Evolutionary conservation across 2,888 invertebrate species (phyloP).

Genomic region (Drosophila putrida): DNA sequence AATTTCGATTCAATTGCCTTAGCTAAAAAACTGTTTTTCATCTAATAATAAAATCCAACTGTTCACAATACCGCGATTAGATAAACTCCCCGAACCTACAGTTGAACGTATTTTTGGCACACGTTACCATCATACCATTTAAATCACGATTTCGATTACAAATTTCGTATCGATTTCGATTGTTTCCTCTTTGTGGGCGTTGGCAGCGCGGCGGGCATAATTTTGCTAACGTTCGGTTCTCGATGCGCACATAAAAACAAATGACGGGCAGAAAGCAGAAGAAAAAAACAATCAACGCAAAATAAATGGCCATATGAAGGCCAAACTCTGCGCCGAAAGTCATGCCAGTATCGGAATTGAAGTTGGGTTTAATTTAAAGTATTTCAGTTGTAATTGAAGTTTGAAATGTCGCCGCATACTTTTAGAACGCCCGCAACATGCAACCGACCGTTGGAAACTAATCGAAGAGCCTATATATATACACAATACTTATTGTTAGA

Average conservation of each 20-base stretch:
- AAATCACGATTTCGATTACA: conserved; percentile 32
- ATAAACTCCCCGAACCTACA: conserved; percentile 40
- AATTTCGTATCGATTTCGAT: conserved; percentile 30
- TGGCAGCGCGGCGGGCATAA: conserved; percentile 58
- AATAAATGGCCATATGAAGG: conserved; percentile 53
- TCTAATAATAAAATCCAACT: conserved; percentile 26
- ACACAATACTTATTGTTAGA: conserved; percentile 3
- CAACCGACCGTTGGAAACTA: conserved; percentile 47
- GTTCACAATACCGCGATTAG: conserved; percentile 56
- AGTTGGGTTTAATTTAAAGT: not conserved
- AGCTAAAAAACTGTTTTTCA: conserved; percentile 18
- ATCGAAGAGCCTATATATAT: conserved; percentile 31
- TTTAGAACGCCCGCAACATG: conserved; percentile 39
- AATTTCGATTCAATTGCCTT: conserved; percentile 26
- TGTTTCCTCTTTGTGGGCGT: conserved; percentile 22
- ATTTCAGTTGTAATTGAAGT: not conserved
- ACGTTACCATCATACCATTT: conserved; percentile 57
- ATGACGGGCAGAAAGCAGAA: conserved; percentile 66
- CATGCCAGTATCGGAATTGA: conserved; percentile 19
- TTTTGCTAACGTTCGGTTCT: conserved; percentile 63
- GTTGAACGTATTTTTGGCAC: conserved; percentile 51
- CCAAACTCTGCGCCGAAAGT: conserved; percentile 43
- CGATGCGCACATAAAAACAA: conserved; percentile 72
- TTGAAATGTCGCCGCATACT: conserved; percentile 25
- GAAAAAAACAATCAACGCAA: conserved; percentile 52